phyloP scores from a whole-genome alignment of 2,113 vertebrate species.

The Pachycephala philippinensis region DNA sequence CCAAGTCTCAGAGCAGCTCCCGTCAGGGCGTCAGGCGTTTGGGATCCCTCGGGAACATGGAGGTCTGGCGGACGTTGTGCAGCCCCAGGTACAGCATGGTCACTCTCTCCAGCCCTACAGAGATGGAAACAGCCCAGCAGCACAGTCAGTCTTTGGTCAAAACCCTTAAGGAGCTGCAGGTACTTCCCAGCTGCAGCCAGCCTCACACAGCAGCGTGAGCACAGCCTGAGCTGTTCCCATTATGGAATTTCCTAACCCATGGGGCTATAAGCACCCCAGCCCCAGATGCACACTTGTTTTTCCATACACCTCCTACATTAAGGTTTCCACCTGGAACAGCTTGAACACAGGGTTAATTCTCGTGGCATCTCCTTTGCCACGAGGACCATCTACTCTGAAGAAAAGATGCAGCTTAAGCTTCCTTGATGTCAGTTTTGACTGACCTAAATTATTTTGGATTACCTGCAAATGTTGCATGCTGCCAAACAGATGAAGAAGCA shows the following conservation, averaged over 20 bases:
- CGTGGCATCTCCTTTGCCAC: neutral
- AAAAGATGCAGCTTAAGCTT: neutral
- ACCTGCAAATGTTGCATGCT: neutral
- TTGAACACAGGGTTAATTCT: neutral
- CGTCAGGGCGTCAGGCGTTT: conserved; percentile 93
- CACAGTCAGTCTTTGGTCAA: neutral
- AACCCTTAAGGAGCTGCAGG: neutral
- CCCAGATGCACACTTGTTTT: neutral
- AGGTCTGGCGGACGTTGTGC: conserved; percentile 95
- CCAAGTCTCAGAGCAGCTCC: neutral
- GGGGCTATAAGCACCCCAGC: neutral
- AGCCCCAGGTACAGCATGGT: conserved; percentile 96
- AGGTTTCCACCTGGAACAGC: neutral
- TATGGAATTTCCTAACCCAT: neutral
- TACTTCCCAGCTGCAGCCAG: neutral
- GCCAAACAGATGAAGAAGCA: neutral
- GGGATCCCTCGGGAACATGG: conserved; percentile 97
- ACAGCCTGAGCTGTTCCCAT: neutral
- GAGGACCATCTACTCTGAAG: neutral
- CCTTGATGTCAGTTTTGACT: neutral
- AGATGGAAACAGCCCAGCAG: neutral
- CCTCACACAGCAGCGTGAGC: neutral
- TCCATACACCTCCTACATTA: neutral
- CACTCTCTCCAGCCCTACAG: conserved; percentile 91
- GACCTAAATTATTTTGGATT: neutral